Conservation (phyloP, 2,888 invertebrate species). For the Apodemia hepburni region DNA sequence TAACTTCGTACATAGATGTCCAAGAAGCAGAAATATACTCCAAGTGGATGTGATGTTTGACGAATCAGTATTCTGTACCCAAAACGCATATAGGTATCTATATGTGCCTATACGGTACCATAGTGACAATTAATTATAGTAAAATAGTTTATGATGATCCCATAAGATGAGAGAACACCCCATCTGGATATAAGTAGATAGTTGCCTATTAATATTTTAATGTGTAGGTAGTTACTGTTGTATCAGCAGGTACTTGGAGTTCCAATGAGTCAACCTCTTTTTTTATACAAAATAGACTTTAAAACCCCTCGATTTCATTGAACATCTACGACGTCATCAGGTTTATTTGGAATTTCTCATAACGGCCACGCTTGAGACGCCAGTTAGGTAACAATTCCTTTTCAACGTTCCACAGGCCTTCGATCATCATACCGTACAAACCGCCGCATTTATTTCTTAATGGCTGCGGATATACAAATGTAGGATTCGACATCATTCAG, state of each 20-base stretch:
- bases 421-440: constrained; percentile 55
- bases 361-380: constrained; percentile 30
- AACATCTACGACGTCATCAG: constrained; percentile 25
- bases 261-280: not conserved
- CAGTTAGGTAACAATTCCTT: constrained; percentile 61
- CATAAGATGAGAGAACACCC: too few species aligned
- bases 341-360: constrained; percentile 11
- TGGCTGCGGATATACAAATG: constrained; percentile 70
- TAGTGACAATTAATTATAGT: too few species aligned
- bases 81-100: too few species aligned
- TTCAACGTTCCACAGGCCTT: constrained; percentile 55
- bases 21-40: too few species aligned
- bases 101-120: too few species aligned
- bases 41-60: too few species aligned
- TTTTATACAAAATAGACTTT: not conserved
- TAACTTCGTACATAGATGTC: too few species aligned
- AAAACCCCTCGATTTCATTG: constrained; percentile 17
- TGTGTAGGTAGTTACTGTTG: not conserved
- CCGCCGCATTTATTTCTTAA: constrained; percentile 69
- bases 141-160: too few species aligned
- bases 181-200: not conserved
- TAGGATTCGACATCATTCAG: constrained; percentile 56
- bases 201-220: not conserved
- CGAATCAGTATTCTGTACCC: too few species aligned
- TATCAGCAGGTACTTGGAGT: not conserved